Evolutionary conservation across 2,888 invertebrate genomes (phyloP).

Genomic region (Sphaeridia pumilis): DNA sequence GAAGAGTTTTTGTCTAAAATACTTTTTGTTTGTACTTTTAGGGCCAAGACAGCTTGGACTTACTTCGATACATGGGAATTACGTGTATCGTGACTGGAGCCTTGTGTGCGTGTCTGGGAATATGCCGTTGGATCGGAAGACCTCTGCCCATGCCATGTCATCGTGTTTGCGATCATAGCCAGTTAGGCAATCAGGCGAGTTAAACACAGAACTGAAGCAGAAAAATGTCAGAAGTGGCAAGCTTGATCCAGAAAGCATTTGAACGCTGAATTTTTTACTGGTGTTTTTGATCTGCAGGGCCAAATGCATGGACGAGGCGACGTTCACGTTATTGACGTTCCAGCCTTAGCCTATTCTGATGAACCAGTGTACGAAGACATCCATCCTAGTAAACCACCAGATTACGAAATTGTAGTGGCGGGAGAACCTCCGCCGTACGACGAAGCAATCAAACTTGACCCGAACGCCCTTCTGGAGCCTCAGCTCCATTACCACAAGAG

Average conservation of each 20-base stretch:
- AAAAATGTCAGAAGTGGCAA: neutral
- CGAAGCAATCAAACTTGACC: constrained; percentile 58
- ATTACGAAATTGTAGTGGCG: constrained; percentile 57
- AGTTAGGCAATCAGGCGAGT: constrained; percentile 13
- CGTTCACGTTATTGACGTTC: constrained; percentile 35
- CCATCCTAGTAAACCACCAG: constrained; percentile 49
- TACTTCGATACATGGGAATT: constrained; percentile 55
- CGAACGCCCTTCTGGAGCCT: constrained; percentile 40
- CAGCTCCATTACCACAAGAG: neutral
- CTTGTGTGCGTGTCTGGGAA: constrained; percentile 57
- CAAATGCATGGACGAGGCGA: constrained; percentile 23
- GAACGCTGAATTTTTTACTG: too few species aligned
- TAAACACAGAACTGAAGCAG: neutral
- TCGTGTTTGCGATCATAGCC: constrained; percentile 16
- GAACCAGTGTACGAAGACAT: constrained; percentile 26
- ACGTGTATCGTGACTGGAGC: constrained; percentile 63
- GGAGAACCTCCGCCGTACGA: constrained; percentile 54
- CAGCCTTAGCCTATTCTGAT: constrained; percentile 33
- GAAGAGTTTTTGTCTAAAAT: too few species aligned
- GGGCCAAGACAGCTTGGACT: constrained; percentile 50
- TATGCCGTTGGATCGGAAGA: constrained; percentile 57
- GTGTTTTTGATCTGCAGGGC: too few species aligned
- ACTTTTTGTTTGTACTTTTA: constrained; percentile 14
- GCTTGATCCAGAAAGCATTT: too few species aligned
- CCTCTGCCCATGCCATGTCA: constrained; percentile 33